phyloP scores from a whole-genome alignment of 2,797 vertebrate species.

The Thunnus albacares region DNA sequence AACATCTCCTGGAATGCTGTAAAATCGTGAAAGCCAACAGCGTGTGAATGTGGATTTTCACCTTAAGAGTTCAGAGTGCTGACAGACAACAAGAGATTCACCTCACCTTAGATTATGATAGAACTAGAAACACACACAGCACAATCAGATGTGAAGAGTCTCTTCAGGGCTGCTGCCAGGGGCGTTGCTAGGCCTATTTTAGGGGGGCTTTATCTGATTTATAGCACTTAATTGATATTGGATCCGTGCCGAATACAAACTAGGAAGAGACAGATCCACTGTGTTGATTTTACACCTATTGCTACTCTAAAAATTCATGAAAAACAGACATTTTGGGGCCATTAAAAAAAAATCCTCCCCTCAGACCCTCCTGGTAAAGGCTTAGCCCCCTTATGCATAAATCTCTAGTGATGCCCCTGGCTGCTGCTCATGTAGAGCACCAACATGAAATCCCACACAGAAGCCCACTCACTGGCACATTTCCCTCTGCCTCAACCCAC shows the following conservation, averaged over 20 bases:
- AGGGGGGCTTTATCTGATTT: too few relatives aligned
- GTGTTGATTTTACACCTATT: too few relatives aligned
- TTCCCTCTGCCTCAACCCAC: constrained; percentile 9
- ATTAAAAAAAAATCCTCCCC: too few relatives aligned
- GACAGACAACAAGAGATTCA: not conserved
- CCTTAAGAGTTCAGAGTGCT: not conserved
- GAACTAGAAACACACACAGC: not conserved
- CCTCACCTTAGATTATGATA: not conserved
- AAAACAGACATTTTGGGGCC: too few relatives aligned
- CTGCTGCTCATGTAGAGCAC: constrained; percentile 20
- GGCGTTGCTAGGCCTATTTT: too few relatives aligned
- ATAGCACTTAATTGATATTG: too few relatives aligned
- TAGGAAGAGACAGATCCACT: too few relatives aligned
- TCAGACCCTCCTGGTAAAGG: too few relatives aligned
- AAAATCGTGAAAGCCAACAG: not conserved
- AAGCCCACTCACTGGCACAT: constrained; percentile 33
- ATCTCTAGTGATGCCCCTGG: too few relatives aligned
- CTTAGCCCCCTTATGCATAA: too few relatives aligned
- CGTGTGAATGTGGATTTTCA: not conserved
- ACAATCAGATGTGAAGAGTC: not conserved
- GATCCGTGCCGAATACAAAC: too few relatives aligned
- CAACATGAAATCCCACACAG: constrained; percentile 18
- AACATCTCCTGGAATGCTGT: not conserved
- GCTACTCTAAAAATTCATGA: too few relatives aligned
- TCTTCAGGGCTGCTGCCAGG: constrained; percentile 8